These are phyloP conservation scores for Taxidea taxus DNA, from an alignment of 2,113 vertebrate genomes.

Conservation along the genomic window DNA sequence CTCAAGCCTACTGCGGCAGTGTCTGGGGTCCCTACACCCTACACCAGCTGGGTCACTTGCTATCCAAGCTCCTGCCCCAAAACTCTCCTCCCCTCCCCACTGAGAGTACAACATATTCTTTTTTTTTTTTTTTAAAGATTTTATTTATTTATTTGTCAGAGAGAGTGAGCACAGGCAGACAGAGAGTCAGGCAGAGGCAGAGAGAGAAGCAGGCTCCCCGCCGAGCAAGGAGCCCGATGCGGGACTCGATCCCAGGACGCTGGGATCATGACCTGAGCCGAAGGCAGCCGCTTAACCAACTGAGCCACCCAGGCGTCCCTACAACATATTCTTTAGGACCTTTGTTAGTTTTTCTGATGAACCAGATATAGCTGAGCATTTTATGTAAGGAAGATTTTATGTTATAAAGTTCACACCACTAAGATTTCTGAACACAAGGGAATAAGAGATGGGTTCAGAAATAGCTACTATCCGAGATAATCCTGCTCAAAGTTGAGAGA, in stretches of 20 bases:
- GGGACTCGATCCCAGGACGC: no score
- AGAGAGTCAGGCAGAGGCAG: no score
- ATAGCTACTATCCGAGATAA: not conserved
- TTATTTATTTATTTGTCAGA: no score
- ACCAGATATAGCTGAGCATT: not conserved
- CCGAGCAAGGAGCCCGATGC: no score
- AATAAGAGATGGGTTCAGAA: slow-evolving; percentile 4
- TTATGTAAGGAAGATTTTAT: not conserved
- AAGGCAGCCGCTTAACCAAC: no score
- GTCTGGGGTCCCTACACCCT: not conserved
- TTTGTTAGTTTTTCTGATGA: not conserved
- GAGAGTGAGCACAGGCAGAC: no score
- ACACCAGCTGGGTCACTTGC: not conserved
- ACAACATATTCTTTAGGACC: not conserved
- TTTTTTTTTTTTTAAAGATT: no score
- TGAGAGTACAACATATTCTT: not conserved
- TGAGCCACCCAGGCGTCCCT: no score
- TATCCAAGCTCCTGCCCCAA: not conserved
- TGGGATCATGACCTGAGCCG: no score
- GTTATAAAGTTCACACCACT: not conserved
- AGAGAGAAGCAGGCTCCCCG: no score
- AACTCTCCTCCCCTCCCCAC: not conserved
- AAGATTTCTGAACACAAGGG: not conserved
- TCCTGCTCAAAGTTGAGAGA: not conserved
- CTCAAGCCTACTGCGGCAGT: not conserved